phyloP scores from a whole-genome alignment of 2,797 vertebrate species.

The Knipowitschia caucasica region DNA sequence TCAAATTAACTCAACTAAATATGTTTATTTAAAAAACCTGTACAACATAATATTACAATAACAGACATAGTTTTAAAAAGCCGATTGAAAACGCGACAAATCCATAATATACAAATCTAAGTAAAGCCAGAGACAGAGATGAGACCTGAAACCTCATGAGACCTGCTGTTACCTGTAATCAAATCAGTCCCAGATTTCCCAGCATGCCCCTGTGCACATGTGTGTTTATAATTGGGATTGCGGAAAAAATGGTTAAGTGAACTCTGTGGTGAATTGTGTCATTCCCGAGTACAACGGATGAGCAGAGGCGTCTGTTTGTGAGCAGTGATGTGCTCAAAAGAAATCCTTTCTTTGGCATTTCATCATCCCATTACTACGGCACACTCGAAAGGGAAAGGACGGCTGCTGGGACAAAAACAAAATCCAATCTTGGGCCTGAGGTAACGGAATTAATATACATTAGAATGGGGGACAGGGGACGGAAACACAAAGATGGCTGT shows the following conservation, averaged over 20 bases:
- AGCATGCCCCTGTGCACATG: constrained; percentile 17
- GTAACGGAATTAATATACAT: constrained; percentile 63
- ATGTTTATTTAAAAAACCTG: too few relatives aligned
- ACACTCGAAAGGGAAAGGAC: constrained; percentile 7
- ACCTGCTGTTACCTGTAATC: constrained; percentile 42
- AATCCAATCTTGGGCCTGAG: constrained; percentile 55
- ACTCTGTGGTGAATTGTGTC: constrained; percentile 31
- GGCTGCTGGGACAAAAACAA: constrained; percentile 41
- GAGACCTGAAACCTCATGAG: too few relatives aligned
- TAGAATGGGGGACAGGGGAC: constrained; percentile 33
- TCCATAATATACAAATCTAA: too few relatives aligned
- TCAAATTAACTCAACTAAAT: too few relatives aligned
- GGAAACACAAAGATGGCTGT: constrained; percentile 55
- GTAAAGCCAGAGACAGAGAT: too few relatives aligned
- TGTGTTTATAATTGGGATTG: constrained; percentile 34
- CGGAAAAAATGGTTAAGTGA: constrained; percentile 45
- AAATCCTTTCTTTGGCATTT: constrained; percentile 57
- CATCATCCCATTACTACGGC: constrained; percentile 50
- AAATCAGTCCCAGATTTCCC: constrained; percentile 30
- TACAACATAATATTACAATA: too few relatives aligned
- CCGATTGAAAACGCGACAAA: too few relatives aligned
- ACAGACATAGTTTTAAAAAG: too few relatives aligned
- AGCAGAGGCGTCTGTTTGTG: constrained; percentile 34
- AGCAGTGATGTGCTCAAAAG: constrained; percentile 30
- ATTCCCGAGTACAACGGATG: constrained; percentile 31